Conservation (phyloP, 2,113 vertebrate genomes). For the Scalopus aquaticus region DNA sequence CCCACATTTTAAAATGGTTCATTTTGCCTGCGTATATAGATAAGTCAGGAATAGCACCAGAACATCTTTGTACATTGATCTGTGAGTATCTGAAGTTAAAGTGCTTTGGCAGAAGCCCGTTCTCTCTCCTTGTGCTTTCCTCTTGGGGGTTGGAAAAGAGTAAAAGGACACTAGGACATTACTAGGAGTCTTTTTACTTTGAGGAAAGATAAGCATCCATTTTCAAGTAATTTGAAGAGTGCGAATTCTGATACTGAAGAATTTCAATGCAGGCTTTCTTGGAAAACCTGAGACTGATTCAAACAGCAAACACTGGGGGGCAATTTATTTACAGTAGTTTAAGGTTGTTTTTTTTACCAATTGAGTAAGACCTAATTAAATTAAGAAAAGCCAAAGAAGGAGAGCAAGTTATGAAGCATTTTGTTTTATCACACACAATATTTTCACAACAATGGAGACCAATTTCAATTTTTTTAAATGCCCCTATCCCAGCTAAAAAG, state of each 20-base stretch:
- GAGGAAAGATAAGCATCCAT: constrained; percentile 15
- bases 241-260: neutral
- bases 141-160: neutral
- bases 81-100: neutral
- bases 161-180: neutral
- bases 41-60: neutral
- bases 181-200: neutral
- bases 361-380: constrained; percentile 40
- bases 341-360: neutral
- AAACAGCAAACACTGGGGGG: constrained; percentile 45
- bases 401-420: neutral
- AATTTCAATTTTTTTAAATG: neutral
- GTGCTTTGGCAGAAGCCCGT: neutral
- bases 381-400: neutral
- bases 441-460: constrained; percentile 1
- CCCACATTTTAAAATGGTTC: neutral
- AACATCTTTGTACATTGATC: neutral
- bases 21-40: neutral
- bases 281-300: constrained; percentile 51
- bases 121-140: neutral
- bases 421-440: neutral
- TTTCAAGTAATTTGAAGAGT: constrained; percentile 52
- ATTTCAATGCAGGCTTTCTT: constrained; percentile 23
- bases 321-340: neutral
- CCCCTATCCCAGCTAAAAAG: neutral